Evolutionary conservation across 2,797 vertebrate species (phyloP).

Genomic region (Parauchenoglanis punctatus): DNA sequence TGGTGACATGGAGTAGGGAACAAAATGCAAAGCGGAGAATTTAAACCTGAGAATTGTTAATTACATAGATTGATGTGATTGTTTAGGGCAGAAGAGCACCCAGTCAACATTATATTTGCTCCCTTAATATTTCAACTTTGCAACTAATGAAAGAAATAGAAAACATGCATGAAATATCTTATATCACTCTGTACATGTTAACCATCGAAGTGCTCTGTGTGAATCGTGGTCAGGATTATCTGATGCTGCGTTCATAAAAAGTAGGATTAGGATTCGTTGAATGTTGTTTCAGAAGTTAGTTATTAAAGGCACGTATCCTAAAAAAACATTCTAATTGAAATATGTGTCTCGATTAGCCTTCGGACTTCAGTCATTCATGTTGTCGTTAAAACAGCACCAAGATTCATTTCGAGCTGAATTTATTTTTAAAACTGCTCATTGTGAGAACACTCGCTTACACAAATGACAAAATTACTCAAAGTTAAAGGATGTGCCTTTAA

Average conservation of each 20-base stretch:
- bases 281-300: conserved; percentile 36
- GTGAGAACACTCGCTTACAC: conserved; percentile 8
- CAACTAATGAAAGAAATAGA: background rate
- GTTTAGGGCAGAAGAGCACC: background rate
- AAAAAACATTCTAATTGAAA: background rate
- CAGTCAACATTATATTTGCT: background rate
- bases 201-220: conserved; percentile 23
- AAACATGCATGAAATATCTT: conserved; percentile 25
- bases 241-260: conserved; percentile 14
- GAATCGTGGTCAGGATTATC: conserved; percentile 34
- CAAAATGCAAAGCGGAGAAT: background rate
- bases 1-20: background rate
- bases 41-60: background rate
- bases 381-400: background rate
- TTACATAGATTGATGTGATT: background rate
- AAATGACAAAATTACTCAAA: background rate
- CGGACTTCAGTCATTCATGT: background rate
- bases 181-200: background rate
- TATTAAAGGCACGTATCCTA: conserved; percentile 44
- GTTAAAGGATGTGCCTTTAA: conserved; percentile 52
- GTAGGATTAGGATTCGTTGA: conserved; percentile 11
- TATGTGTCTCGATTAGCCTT: background rate
- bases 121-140: conserved; percentile 5
- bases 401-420: background rate
- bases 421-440: background rate